These are phyloP conservation scores for Dusona sp. DNA, from an alignment of 2,888 invertebrate genomes.

Conservation along the genomic window DNA sequence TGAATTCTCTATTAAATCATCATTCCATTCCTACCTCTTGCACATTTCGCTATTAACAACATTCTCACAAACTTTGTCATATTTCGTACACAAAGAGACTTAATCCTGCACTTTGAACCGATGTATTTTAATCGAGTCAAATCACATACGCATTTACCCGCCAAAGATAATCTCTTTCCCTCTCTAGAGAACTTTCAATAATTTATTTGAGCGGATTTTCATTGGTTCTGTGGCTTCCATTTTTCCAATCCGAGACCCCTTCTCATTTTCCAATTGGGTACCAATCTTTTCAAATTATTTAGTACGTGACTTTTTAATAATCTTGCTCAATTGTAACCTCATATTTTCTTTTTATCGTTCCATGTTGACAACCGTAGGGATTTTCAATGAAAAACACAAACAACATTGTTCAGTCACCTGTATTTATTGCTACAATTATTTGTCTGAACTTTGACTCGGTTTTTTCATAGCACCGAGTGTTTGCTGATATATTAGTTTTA, in stretches of 20 bases:
- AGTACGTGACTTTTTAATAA: no score
- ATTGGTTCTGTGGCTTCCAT: neutral
- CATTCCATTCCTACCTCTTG: neutral
- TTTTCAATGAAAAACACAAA: neutral
- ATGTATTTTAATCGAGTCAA: neutral
- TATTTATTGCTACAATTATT: no score
- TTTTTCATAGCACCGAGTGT: no score
- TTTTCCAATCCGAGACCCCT: neutral
- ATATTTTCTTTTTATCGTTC: no score
- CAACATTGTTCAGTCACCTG: no score
- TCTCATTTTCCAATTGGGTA: neutral
- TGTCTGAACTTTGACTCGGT: no score
- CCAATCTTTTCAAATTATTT: neutral
- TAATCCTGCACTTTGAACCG: slow-evolving; percentile 44
- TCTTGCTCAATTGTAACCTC: no score
- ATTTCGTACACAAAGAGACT: slow-evolving; percentile 29
- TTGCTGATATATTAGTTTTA: no score
- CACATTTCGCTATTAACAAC: neutral
- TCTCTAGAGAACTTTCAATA: neutral
- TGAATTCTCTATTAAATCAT: neutral
- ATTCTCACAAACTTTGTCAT: neutral
- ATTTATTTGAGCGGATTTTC: neutral
- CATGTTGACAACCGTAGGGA: neutral
- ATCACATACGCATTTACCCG: slow-evolving; percentile 21
- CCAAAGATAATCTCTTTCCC: slow-evolving; percentile 21